A percentile compares a stretch with the other conserved stretches of the same genome.
These are phyloP conservation scores for Xanthostigma xanthostigma DNA, from an alignment of 2,888 invertebrate genomes.

Conservation along the genomic window DNA sequence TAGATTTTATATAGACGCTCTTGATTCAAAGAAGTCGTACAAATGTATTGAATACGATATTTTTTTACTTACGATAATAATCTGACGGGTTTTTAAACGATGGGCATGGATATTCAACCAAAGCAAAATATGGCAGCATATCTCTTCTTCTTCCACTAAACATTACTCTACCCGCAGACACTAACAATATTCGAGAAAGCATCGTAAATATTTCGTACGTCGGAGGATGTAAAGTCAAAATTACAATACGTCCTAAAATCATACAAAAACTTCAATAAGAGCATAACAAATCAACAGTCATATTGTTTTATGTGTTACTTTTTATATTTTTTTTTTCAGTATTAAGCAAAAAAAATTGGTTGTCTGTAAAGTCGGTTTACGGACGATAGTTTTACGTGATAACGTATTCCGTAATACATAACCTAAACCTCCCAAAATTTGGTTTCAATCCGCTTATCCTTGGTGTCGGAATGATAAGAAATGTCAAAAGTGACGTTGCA, in stretches of 20 bases:
- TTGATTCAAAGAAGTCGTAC: not conserved
- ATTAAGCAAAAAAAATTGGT: too few species aligned
- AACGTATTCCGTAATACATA: too few species aligned
- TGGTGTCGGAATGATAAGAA: too few species aligned
- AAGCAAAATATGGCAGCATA: constrained; percentile 81
- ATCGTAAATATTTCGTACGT: constrained; percentile 92
- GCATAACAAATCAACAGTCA: too few species aligned
- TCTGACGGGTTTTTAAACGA: constrained; percentile 94
- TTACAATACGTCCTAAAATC: constrained; percentile 54
- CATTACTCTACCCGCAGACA: constrained; percentile 83
- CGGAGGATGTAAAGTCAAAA: constrained; percentile 84
- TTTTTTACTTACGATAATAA: constrained; percentile 65
- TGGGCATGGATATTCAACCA: constrained; percentile 84
- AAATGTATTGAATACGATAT: not conserved
- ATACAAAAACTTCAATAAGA: too few species aligned
- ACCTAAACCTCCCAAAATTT: too few species aligned
- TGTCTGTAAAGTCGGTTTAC: too few species aligned
- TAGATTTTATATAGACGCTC: not conserved
- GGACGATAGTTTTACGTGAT: too few species aligned
- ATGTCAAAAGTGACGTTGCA: too few species aligned
- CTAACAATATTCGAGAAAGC: constrained; percentile 70
- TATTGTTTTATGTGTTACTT: too few species aligned
- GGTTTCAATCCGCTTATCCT: too few species aligned
- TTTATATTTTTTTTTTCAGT: too few species aligned
- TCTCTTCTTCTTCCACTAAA: constrained; percentile 80